Base-by-base conservation (phyloP, 1,140 invertebrate species). In the Tyrophagus putrescentiae region DNA sequence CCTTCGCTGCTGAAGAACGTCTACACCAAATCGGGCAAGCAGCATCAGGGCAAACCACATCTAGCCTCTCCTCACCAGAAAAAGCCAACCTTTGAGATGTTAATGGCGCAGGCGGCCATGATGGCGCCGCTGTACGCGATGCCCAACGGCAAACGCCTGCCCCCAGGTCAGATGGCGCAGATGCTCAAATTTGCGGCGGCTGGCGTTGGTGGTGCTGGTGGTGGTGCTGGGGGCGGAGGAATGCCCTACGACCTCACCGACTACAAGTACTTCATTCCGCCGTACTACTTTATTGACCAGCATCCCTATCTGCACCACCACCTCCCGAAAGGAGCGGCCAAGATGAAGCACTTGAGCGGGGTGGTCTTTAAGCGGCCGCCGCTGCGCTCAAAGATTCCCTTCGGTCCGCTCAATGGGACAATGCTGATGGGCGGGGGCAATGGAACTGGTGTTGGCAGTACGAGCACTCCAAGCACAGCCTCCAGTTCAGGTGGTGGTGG, bases 271-370 rank as follows among this genome's bases (percentile, higher is more conserved):
- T 48, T 48, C 45, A 48, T 48, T 7, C 45, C 45, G 21, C 45
- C 45, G 45, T 48, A 9, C 18, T 48, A 48, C 31, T 48, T 48
- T 29, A 29, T 48, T 7, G 45, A 48, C 7, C 45, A 48, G 45
- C 45, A 48, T 13, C 7, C 18, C 21, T 48, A 7, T 21, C 45
- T 25, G 9, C 21, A 48, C 18, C 45, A 48, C 45, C 45, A 48
- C 45, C 7, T 13, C 21, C 36, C n/a, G n/a, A n/a, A n/a, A n/a
- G n/a, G n/a, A n/a, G n/a, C n/a, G n/a, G n/a, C n/a, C n/a, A n/a
- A n/a, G n/a, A n/a, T n/a, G n/a, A n/a, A n/a, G n/a, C n/a, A n/a
- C n/a, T n/a, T n/a, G n/a, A n/a, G n/a, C n/a, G n/a, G n/a, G n/a
- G n/a, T n/a, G 45, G 13, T 21, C 7, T 48, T 21, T 29, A 48